Conservation (phyloP, 2,888 invertebrate species). For the Protula sp. region DNA sequence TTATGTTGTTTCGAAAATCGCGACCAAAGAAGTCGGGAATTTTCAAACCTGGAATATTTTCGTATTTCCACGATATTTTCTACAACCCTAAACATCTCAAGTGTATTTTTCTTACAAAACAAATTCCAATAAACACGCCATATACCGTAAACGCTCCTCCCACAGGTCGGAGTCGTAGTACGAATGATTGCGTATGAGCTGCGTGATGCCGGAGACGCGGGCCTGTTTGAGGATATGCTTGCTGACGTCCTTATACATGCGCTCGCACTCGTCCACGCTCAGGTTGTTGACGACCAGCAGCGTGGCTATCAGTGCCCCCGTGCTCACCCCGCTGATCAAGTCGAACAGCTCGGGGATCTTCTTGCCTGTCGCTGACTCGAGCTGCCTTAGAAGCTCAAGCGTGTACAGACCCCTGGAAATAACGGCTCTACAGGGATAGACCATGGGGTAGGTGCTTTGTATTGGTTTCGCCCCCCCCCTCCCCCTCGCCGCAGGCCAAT, state of each 20-base stretch:
- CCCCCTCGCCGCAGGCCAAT: not conserved
- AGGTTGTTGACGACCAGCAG: conserved; percentile 33
- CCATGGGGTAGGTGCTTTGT: no score
- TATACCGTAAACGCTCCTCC: no score
- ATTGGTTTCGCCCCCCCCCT: no score
- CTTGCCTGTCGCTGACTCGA: conserved; percentile 62
- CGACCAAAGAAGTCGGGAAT: no score
- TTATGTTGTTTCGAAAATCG: no score
- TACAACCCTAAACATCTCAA: no score
- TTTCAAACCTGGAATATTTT: no score
- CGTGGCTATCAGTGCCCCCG: conserved; percentile 56
- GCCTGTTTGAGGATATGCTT: conserved; percentile 65
- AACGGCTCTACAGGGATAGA: no score
- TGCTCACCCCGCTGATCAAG: conserved; percentile 62
- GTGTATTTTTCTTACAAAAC: no score
- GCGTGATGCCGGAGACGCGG: conserved; percentile 63
- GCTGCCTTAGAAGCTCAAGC: conserved; percentile 71
- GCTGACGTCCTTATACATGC: conserved; percentile 51
- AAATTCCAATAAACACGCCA: no score
- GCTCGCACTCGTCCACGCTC: conserved; percentile 11
- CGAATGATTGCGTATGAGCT: conserved; percentile 76
- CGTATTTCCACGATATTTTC: no score
- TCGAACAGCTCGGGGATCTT: conserved; percentile 76
- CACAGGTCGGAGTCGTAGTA: conserved; percentile 82
- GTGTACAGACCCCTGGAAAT: conserved; percentile 66